phyloP scores from a whole-genome alignment of 2,797 vertebrate species.

The Tinamus major region DNA sequence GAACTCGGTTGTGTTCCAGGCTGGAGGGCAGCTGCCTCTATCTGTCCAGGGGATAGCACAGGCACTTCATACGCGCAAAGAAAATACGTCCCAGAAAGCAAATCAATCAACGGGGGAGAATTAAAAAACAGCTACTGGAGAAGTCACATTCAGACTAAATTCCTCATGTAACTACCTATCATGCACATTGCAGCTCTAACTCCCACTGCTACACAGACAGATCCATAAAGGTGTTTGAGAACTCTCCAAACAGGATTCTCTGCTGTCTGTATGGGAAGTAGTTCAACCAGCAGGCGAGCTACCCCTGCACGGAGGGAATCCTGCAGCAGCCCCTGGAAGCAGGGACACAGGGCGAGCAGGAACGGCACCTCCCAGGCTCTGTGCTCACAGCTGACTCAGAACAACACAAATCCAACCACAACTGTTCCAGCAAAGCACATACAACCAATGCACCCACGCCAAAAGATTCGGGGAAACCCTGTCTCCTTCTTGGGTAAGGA shows the following conservation, averaged over 20 bases:
- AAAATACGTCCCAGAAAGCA: not conserved
- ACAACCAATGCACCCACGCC: not conserved
- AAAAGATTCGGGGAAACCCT: not conserved
- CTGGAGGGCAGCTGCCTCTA: not conserved
- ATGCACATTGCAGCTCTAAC: not conserved
- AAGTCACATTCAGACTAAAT: accelerated
- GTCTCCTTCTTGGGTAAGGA: not conserved
- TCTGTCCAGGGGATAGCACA: not conserved
- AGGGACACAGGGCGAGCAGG: not conserved
- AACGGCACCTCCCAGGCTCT: not conserved
- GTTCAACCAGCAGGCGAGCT: not conserved
- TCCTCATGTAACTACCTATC: not conserved
- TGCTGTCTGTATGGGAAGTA: not conserved
- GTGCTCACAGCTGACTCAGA: not conserved
- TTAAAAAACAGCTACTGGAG: not conserved
- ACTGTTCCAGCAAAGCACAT: not conserved
- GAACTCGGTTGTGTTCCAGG: not conserved
- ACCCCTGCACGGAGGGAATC: not conserved
- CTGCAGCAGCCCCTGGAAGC: not conserved
- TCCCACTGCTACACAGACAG: not conserved
- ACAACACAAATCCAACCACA: not conserved
- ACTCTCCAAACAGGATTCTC: not conserved
- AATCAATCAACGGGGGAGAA: not conserved
- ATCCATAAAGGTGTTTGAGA: accelerated
- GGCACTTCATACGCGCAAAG: not conserved